Base-by-base conservation (phyloP, 2,113 vertebrate genomes). In the Ranitomeya variabilis region DNA sequence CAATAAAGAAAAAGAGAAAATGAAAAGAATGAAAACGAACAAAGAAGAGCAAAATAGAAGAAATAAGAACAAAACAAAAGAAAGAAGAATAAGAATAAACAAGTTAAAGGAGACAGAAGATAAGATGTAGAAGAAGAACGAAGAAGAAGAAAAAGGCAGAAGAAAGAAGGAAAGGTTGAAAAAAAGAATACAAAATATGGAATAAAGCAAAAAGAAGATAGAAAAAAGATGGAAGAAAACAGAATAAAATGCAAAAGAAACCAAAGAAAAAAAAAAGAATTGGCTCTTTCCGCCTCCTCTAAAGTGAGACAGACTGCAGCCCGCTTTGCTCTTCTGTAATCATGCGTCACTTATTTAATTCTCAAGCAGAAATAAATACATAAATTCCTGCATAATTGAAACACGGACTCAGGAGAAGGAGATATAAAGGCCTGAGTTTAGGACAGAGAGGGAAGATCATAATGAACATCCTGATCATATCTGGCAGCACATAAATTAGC, bases 401-500 rank as follows among this genome's bases (percentile, higher is more conserved):
- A 77, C 69, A 45, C 71, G 13, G 69, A 86, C 18, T 74, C 69
- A 76, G 59, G 83, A 12, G 21, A 62, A 26, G 51, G 16, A 5
- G 23, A 66, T 14, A 52, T 21, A 66, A 74, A 86, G 26, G 19
- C 60, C 13, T 26, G 37, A 51, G 73, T 8, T 21, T 12, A 76
- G 73, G 73, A 76, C 6, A 12, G 69, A 12, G 59, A 45, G 62
- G 60, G 85, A 18, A 80, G 45, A 80, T 87, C 55, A 80, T 15
- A 80, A 64, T 12, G 37, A 80, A 19, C 86, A 76, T 16, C 26
- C 89, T 88, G 62, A 90, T 74, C 57, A 78, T 16, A 66, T 45
- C 77, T 12, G 67, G 10, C 73, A 91, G 15, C 14, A 55, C 8
- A 86, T 11, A 88, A 60, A 90, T 69, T 81, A 86, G 84, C 60